phyloP scores from a whole-genome alignment of 2,113 vertebrate species.

The Hippocampus zosterae region DNA sequence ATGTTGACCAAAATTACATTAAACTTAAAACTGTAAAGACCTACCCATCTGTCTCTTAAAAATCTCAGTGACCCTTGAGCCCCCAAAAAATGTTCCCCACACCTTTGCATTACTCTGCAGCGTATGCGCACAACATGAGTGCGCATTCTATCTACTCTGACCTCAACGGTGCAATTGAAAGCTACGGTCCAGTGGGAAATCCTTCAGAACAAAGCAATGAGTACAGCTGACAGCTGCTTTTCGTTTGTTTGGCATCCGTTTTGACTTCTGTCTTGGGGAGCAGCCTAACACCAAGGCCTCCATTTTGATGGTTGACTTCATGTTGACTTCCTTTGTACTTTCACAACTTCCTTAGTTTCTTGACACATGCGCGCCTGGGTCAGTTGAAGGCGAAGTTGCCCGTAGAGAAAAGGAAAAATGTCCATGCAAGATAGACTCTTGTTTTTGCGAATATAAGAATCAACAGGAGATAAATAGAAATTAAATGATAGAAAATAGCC shows the following conservation, averaged over 20 bases:
- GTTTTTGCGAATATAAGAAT: no score
- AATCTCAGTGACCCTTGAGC: background rate
- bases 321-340: background rate
- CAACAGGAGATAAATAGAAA: no score
- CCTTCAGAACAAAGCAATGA: constrained; percentile 24
- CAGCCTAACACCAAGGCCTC: background rate
- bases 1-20: background rate
- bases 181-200: constrained; percentile 19
- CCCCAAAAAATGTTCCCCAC: background rate
- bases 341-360: background rate
- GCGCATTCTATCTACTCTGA: constrained; percentile 38
- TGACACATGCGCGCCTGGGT: background rate
- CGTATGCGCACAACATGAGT: background rate
- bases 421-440: no score
- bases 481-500: no score
- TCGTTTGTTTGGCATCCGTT: background rate
- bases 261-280: background rate
- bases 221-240: constrained; percentile 43
- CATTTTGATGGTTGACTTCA: background rate
- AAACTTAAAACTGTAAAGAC: background rate
- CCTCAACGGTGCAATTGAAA: constrained; percentile 52
- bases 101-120: background rate
- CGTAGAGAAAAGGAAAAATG: background rate
- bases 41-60: background rate
- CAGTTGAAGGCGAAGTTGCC: background rate